Base-by-base conservation (phyloP, 1,140 invertebrate species). In the Heliconius hermathena region DNA sequence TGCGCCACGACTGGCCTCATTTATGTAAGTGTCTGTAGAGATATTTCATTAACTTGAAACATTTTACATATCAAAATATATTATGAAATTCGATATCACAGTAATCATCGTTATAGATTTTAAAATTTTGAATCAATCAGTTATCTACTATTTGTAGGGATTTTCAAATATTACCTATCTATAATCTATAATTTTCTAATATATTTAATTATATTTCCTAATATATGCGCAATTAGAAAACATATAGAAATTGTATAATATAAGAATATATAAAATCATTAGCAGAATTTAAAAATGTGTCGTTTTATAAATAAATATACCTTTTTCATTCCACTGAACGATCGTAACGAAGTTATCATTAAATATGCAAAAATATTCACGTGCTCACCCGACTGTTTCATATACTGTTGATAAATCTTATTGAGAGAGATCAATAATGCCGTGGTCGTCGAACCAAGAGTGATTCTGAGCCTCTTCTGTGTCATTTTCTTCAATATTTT, bases 401-500 rank as follows among this genome's bases (percentile, higher is more conserved):
- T 76, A 70, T 66, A 75, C 46, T 76, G 46, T 52, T 46, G 22
- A 77, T 71, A 77, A 77, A 49, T 57, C 33, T 52, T 81, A 73
- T 16, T 70, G 41, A 38, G 46, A 70, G 71, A 80, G 77, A 76
- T 82, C 78, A 54, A 74, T 57, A 52, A 73, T 78, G 36, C 57
- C 52, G 22, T 77, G 38, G 74, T 73, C 75, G 4, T 78, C 76
- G 22, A 38, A 41, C 73, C 73, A 77, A 8, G 33, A 38, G 71
- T 36, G 13, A 11, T 38, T 18, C 20, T 71, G 29, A 38, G 73
- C 22, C 11, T 77, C 54, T 46, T 77, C 78, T 3, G 36, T 57
- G 76, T 41, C 54, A 9, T 79, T 74, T 33, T 77, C 74, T n/a
- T 70, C 79, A 36, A 54, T 80, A 26, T 76, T 82, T 8, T 78